Evolutionary conservation across 1,140 invertebrate species (phyloP).

Genomic region (Uloborus diversus): DNA sequence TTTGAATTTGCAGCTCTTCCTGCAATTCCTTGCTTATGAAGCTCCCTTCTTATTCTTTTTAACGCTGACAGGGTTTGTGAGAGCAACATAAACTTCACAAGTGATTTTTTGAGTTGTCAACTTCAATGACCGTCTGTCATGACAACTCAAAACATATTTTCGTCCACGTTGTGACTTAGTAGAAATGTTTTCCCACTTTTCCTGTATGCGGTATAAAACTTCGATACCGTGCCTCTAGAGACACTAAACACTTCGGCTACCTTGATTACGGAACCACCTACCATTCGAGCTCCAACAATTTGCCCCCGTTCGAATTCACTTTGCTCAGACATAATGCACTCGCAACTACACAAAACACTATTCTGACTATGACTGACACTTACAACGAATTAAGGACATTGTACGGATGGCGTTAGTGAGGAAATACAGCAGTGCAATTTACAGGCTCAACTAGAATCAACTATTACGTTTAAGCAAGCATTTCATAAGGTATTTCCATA

Average conservation of each 20-base stretch:
- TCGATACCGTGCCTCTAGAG: neutral
- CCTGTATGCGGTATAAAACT: neutral
- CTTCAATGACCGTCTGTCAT: neutral
- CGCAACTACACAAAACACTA: neutral
- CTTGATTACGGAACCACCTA: neutral
- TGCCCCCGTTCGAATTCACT: neutral
- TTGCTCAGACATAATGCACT: neutral
- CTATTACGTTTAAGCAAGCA: neutral
- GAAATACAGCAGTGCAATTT: neutral
- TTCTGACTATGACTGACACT: neutral
- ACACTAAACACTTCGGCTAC: too few species aligned
- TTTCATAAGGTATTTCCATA: neutral
- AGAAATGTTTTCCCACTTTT: neutral
- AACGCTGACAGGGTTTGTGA: neutral
- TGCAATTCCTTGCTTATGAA: neutral
- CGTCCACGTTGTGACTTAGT: neutral
- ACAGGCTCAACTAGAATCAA: neutral
- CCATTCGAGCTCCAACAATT: neutral
- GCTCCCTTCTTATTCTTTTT: neutral
- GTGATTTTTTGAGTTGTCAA: neutral
- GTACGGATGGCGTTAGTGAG: neutral
- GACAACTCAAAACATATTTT: neutral
- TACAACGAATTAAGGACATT: neutral
- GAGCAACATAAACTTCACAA: neutral
- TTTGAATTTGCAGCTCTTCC: neutral